Evolutionary conservation across 2,888 invertebrate genomes (phyloP).

Genomic region (Parnassius apollo): DNA sequence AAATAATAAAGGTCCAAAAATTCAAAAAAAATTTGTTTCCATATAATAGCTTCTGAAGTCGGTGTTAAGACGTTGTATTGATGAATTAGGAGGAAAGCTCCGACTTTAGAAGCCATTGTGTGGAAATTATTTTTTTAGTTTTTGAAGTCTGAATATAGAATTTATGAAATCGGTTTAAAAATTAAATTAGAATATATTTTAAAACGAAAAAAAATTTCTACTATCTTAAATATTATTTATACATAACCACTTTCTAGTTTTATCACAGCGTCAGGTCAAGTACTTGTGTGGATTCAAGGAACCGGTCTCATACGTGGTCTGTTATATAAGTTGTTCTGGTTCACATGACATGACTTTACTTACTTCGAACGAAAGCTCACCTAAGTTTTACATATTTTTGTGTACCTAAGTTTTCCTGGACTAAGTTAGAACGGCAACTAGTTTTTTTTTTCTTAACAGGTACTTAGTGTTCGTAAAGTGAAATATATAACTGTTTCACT

Average conservation of each 20-base stretch:
- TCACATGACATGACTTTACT: slow-evolving; percentile 28
- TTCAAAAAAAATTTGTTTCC: too few relatives aligned
- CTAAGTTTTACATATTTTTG: slow-evolving; percentile 12
- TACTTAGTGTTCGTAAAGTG: not conserved
- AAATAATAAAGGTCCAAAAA: too few relatives aligned
- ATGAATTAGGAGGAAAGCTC: too few relatives aligned
- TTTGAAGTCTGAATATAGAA: too few relatives aligned
- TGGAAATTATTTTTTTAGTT: too few relatives aligned
- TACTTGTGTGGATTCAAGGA: slow-evolving; percentile 24
- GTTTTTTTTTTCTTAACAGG: slow-evolving; percentile 8
- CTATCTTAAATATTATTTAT: not conserved
- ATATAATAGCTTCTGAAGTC: too few relatives aligned
- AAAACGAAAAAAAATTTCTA: too few relatives aligned
- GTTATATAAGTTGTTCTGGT: slow-evolving; percentile 27
- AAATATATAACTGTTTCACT: too few relatives aligned
- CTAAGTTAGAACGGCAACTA: slow-evolving; percentile 10
- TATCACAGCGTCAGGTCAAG: slow-evolving; percentile 25
- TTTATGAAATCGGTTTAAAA: too few relatives aligned
- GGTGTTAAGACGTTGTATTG: too few relatives aligned
- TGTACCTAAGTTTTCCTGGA: slow-evolving; percentile 21
- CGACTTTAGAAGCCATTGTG: too few relatives aligned
- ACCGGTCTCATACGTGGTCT: slow-evolving; percentile 22
- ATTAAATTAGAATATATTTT: too few relatives aligned
- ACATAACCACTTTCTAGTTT: slow-evolving; percentile 25
- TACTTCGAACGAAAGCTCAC: slow-evolving; percentile 15